Evolutionary conservation across 2,797 vertebrate species (phyloP), one percentile per base, ranked within the genome.

Genomic region (Coregonus sp.): DNA sequence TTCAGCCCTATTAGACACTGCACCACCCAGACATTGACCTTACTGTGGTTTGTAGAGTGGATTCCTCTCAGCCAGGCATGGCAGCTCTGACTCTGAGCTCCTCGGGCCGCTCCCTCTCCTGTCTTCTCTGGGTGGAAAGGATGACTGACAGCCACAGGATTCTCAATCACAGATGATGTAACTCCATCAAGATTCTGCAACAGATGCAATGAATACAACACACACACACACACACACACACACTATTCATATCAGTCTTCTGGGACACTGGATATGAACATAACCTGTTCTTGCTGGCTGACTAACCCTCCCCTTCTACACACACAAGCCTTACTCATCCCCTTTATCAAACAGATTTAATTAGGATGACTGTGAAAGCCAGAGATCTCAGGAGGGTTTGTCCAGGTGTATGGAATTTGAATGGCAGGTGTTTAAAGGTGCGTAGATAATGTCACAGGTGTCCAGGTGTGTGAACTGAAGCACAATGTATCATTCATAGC

Each of bases 161-260:
- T 94, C 90, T 93, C 93, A 78, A 90, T 94, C 87, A 92, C 92
- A 75, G 91, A 91, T 83, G 92, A 79, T 68, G 81, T 59, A 80
- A 91, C 89, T 86, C 87, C 89, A 86, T 92, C 90, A 81, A 91
- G 84, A 93, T 88, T 94, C 93, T 95, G 72, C 11, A 80, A 86
- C 75, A 81, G 81, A 75, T 5, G 79, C 74, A 88, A 56, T 40
- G 37, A n/a, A 72, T 65, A 68, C 1, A 1, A n/a, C 59, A 78
- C 70, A 25, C 25, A 25, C 11, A 25, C 25, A 25, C 11, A 15
- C 16, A 73, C 52, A 73, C 54, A 4, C 1, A n/a, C 54, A 25
- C 25, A 25, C 11, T 11, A 61, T 61, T 61, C 18, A 18, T 18
- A 56, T 56, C 52, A 59, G n/a, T 74, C 20, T 59, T 73, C 16